A percentile compares a stretch with the other conserved stretches of the same genome.
phyloP scores from a whole-genome alignment of 2,113 vertebrate genomes.

The Carettochelys insculpta region DNA sequence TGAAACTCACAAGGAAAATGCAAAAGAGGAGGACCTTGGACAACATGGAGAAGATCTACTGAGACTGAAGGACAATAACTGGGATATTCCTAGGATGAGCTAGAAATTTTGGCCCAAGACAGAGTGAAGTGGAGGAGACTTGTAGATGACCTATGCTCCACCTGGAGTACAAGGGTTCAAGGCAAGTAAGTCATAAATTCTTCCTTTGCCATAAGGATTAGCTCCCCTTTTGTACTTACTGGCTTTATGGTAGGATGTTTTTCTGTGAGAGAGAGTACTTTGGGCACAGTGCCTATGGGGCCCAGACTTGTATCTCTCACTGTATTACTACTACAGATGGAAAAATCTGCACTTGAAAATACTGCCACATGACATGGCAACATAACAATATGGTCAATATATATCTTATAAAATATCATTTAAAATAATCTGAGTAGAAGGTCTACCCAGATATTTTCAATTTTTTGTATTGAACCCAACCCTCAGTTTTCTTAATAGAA shows the following conservation, averaged over 20 bases:
- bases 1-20: too few relatives aligned
- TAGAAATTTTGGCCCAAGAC: too few relatives aligned
- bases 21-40: too few relatives aligned
- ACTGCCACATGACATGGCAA: conserved; percentile 37
- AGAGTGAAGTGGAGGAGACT: too few relatives aligned
- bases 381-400: conserved; percentile 64
- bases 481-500: conserved; percentile 58
- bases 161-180: too few relatives aligned
- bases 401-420: conserved; percentile 67
- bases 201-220: conserved; percentile 48
- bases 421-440: conserved; percentile 69
- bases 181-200: too few relatives aligned
- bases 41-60: too few relatives aligned
- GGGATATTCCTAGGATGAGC: too few relatives aligned
- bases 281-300: conserved; percentile 53
- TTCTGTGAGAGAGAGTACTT: conserved; percentile 50
- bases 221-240: conserved; percentile 26
- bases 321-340: conserved; percentile 54
- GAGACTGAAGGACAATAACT: too few relatives aligned
- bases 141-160: too few relatives aligned
- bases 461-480: conserved; percentile 57
- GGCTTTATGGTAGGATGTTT: not conserved
- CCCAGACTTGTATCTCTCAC: conserved; percentile 41
- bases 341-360: conserved; percentile 61
- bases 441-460: conserved; percentile 64